Evolutionary conservation across 2,113 vertebrate species (phyloP).

Genomic region (zebrafish (Danio rerio)): GRCz12tu NC_133181.1:62483001-62483500

Average conservation of each 20-base stretch:
- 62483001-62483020: constrained; percentile 33
- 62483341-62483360: constrained; percentile 7
- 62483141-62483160: not conserved
- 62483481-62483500: too few relatives aligned
- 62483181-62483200: not conserved
- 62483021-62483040: constrained; percentile 8
- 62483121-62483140: constrained; percentile 4
- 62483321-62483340: not conserved
- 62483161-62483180: not conserved
- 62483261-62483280: too few relatives aligned
- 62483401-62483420: too few relatives aligned
- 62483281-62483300: too few relatives aligned
- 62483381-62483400: too few relatives aligned
- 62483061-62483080: constrained; percentile 6
- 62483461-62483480: too few relatives aligned
- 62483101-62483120: constrained; percentile 27
- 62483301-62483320: too few relatives aligned
- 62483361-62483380: not conserved
- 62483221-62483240: too few relatives aligned
- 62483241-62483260: too few relatives aligned
- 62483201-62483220: not conserved
- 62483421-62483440: too few relatives aligned
- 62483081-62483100: constrained; percentile 18
- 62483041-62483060: constrained; percentile 2
- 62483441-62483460: too few relatives aligned